Evolutionary conservation across 2,797 vertebrate species (phyloP).

Genomic region (Amblyopsis hoosieri): DNA sequence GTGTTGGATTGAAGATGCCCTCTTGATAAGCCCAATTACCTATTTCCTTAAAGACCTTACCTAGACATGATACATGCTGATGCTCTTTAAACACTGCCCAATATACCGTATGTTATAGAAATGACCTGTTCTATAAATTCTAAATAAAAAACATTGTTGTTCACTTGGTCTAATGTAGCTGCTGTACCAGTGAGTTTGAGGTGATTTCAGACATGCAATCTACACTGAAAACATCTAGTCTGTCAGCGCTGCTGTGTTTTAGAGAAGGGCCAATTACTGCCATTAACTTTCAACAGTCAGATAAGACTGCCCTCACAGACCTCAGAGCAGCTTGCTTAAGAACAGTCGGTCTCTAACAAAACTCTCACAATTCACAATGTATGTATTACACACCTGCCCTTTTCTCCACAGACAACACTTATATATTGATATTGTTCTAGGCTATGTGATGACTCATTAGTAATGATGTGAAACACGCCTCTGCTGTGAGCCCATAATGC

Average conservation of each 20-base stretch:
- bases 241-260: slow-evolving; percentile 59
- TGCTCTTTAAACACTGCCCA: neutral
- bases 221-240: slow-evolving; percentile 29
- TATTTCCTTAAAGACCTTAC: neutral
- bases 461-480: too few relatives aligned
- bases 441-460: too few relatives aligned
- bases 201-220: slow-evolving; percentile 21
- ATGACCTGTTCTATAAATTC: too few relatives aligned
- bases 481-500: too few relatives aligned
- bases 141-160: too few relatives aligned
- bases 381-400: slow-evolving; percentile 9
- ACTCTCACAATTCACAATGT: slow-evolving; percentile 34
- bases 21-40: too few relatives aligned
- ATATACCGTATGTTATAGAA: too few relatives aligned
- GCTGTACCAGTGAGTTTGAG: neutral
- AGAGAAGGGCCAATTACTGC: slow-evolving; percentile 56
- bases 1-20: too few relatives aligned
- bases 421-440: neutral
- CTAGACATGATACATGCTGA: slow-evolving; percentile 21
- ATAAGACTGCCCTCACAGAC: slow-evolving; percentile 49
- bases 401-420: slow-evolving; percentile 10
- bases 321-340: slow-evolving; percentile 28
- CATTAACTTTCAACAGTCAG: slow-evolving; percentile 59
- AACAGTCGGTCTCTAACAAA: slow-evolving; percentile 29
- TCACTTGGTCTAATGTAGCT: too few relatives aligned